phyloP scores from a whole-genome alignment of 2,888 invertebrate species.

The Lithophane socia region DNA sequence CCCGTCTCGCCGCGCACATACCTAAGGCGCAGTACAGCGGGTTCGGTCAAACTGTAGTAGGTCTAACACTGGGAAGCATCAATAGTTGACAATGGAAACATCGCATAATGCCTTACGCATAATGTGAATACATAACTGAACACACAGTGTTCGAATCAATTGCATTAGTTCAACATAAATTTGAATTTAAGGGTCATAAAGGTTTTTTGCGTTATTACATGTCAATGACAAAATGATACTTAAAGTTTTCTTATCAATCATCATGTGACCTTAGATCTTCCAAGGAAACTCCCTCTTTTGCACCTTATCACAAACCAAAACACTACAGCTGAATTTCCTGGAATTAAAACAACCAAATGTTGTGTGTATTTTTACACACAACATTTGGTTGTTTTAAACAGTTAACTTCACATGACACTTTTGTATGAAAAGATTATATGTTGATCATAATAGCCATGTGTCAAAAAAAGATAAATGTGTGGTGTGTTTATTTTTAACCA shows the following conservation, averaged over 20 bases:
- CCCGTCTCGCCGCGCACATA: no score
- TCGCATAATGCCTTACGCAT: neutral
- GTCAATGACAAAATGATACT: neutral
- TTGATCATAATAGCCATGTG: slow-evolving; percentile 6
- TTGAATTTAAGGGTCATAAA: neutral
- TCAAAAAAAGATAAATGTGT: neutral
- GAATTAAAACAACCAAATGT: neutral
- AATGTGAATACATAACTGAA: neutral
- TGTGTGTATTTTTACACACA: neutral
- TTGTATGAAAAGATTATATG: slow-evolving; percentile 14
- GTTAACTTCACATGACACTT: neutral
- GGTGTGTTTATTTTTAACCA: slow-evolving; percentile 5
- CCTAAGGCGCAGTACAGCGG: no score
- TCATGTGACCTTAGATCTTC: neutral
- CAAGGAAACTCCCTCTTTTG: neutral
- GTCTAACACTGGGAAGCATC: neutral
- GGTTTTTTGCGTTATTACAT: slow-evolving; percentile 3
- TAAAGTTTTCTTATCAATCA: neutral
- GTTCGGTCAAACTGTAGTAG: no score
- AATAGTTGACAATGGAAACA: neutral
- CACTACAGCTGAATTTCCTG: neutral
- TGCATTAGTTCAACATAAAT: neutral
- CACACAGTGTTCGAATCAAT: slow-evolving; percentile 1
- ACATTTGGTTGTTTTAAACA: no score
- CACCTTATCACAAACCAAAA: neutral